Conservation (phyloP, 2,113 vertebrate genomes). For the Apus apus region DNA sequence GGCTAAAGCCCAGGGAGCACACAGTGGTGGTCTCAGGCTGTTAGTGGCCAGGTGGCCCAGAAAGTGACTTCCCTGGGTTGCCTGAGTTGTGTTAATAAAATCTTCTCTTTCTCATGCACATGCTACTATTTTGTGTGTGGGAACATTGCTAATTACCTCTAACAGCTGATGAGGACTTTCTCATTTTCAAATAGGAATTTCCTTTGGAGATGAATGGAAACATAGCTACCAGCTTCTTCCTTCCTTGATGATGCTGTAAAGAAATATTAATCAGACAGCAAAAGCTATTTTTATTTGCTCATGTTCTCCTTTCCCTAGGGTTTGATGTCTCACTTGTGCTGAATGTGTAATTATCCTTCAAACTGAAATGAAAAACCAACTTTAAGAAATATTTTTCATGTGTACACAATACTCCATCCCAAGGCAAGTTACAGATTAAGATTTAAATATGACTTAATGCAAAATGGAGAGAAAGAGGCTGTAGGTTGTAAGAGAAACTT, state of each 20-base stretch:
- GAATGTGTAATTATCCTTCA: not conserved
- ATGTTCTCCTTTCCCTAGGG: not conserved
- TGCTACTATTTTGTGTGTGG: not conserved
- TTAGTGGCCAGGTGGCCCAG: not conserved
- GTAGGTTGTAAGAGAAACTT: not conserved
- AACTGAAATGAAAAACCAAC: not conserved
- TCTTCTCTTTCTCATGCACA: not conserved
- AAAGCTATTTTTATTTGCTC: not conserved
- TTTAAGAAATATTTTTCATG: not conserved
- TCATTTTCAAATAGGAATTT: not conserved
- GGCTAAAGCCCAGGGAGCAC: not conserved
- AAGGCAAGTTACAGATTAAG: not conserved
- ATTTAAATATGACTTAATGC: not conserved
- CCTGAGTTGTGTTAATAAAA: not conserved
- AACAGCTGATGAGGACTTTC: not conserved
- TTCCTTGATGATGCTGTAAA: not conserved
- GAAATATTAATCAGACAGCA: not conserved
- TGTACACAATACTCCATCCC: not conserved
- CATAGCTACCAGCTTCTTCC: not conserved
- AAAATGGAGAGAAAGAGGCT: not conserved
- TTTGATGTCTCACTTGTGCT: not conserved
- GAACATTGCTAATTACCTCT: not conserved
- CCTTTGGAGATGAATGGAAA: not conserved
- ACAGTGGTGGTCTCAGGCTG: fast-evolving
- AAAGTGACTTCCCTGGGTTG: not conserved